Conservation (phyloP, 1,140 invertebrate genomes). For the Gryllus bimaculatus region DNA sequence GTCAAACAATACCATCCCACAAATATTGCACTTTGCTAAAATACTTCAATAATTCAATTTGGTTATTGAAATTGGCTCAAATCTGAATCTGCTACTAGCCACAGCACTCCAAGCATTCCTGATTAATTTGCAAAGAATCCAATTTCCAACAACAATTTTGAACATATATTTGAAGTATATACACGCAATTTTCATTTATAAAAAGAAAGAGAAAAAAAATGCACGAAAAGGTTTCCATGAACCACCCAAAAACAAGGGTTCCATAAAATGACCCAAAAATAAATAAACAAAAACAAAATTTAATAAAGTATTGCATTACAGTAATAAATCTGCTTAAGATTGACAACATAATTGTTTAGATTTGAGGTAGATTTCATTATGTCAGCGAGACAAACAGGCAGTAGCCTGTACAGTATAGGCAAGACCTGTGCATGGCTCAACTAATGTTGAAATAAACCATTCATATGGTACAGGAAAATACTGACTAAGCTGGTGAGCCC, state of each 20-base stretch:
- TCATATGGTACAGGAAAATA: neutral
- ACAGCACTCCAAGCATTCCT: neutral
- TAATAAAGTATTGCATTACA: neutral
- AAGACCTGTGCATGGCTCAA: constrained; percentile 3
- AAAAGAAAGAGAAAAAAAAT: no score
- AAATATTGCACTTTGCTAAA: neutral
- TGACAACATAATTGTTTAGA: neutral
- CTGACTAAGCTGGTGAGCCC: neutral
- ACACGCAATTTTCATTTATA: no score
- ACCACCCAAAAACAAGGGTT: neutral
- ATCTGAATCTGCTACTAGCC: neutral
- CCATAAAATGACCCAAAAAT: neutral
- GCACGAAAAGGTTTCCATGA: neutral
- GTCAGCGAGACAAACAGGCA: neutral
- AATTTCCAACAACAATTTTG: neutral
- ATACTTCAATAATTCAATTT: neutral
- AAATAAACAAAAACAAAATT: neutral
- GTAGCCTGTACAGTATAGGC: neutral
- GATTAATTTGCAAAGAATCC: neutral
- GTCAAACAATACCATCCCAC: neutral
- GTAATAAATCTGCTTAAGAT: neutral
- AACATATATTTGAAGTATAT: no score
- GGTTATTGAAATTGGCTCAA: neutral
- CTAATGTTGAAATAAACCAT: neutral
- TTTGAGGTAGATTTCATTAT: neutral